Evolutionary conservation across 2,113 vertebrate species (phyloP).

Genomic region (Corythornis madagascariensis): DNA sequence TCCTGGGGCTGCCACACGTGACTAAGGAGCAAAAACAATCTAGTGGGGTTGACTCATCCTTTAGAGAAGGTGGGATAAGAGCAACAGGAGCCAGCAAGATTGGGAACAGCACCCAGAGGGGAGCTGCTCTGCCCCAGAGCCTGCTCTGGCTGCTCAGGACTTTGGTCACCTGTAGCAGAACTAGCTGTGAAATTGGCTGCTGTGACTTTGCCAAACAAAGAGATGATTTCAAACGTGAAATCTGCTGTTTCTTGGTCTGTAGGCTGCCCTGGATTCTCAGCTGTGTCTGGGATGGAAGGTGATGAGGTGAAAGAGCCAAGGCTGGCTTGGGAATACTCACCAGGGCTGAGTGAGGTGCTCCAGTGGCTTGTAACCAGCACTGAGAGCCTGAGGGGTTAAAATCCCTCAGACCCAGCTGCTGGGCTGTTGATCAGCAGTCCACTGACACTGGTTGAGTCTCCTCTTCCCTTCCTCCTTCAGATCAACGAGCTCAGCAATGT

Average conservation of each 20-base stretch:
- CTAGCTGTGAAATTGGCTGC: background rate
- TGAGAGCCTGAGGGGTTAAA: background rate
- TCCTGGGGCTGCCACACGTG: constrained; percentile 29
- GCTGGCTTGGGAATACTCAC: background rate
- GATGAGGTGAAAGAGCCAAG: background rate
- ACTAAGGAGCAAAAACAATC: constrained; percentile 44
- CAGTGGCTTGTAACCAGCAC: background rate
- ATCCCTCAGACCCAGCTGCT: background rate
- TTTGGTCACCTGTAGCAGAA: background rate
- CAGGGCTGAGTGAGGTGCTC: rapidly evolving
- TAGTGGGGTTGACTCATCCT: constrained; percentile 53
- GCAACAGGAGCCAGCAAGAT: background rate
- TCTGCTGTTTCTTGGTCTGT: background rate
- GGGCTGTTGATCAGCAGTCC: rapidly evolving
- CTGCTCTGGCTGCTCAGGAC: rapidly evolving
- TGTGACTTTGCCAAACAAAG: background rate
- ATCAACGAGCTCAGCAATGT: constrained; percentile 96
- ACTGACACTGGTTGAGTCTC: background rate
- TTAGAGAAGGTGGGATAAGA: constrained; percentile 23
- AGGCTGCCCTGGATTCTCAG: background rate
- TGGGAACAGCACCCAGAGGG: background rate
- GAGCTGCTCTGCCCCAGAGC: background rate
- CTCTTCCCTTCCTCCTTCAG: constrained; percentile 67
- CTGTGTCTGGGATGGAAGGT: background rate
- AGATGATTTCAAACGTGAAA: background rate